Evolutionary conservation across 2,888 invertebrate genomes (phyloP).

Genomic region (Epsilonema sp.): DNA sequence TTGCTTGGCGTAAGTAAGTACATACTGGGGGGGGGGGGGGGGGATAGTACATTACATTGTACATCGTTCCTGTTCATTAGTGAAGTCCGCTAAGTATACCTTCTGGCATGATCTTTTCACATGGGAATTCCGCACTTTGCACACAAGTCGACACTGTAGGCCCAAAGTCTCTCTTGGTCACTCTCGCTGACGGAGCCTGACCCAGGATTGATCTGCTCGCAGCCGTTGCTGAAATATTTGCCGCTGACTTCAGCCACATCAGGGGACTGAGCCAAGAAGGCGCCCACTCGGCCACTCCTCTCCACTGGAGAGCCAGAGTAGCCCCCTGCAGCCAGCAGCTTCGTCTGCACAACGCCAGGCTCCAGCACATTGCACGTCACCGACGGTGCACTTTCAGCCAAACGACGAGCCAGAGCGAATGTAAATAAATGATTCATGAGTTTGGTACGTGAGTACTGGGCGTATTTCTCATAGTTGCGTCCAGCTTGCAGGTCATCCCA

Average conservation of each 20-base stretch:
- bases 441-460: constrained; percentile 24
- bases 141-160: neutral
- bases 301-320: constrained; percentile 5
- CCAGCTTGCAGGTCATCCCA: constrained; percentile 23
- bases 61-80: no score
- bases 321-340: constrained; percentile 6
- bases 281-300: neutral
- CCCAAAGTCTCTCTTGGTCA: constrained; percentile 7
- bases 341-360: constrained; percentile 8
- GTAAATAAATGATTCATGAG: constrained; percentile 25
- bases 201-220: neutral
- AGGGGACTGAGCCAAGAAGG: neutral
- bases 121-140: no score
- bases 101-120: no score
- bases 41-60: no score
- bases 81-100: no score
- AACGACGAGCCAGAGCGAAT: constrained; percentile 18
- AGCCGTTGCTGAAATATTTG: constrained; percentile 2
- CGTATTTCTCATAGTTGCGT: constrained; percentile 24
- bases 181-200: neutral
- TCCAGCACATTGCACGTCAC: constrained; percentile 7
- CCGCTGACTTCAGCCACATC: constrained; percentile 1
- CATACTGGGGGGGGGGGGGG: no score
- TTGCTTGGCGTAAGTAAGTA: no score
- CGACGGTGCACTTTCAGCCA: neutral